These are phyloP conservation scores for Pongo pygmaeus DNA, from an alignment of 2,113 vertebrate species.

Conservation along the genomic window DNA sequence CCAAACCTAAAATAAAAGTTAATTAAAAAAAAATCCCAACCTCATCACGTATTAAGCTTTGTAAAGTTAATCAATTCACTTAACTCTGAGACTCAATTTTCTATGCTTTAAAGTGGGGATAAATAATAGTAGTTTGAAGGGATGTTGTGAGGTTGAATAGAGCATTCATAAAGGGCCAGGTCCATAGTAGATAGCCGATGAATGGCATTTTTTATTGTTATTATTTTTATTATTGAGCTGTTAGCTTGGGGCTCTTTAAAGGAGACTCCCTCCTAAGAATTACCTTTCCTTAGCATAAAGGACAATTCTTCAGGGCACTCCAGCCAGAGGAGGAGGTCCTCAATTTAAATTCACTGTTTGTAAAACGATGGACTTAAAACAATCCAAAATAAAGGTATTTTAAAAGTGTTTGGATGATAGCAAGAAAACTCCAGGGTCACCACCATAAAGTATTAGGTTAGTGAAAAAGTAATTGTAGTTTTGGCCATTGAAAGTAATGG, in stretches of 20 bases:
- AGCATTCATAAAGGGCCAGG: neutral
- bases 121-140: neutral
- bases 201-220: neutral
- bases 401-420: neutral
- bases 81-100: neutral
- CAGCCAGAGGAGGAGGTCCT: neutral
- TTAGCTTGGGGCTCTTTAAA: neutral
- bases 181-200: neutral
- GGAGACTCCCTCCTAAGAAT: neutral
- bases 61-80: neutral
- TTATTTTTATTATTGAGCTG: neutral
- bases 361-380: no score
- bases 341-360: neutral
- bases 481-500: no score
- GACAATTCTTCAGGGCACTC: neutral
- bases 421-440: neutral
- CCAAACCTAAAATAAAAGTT: no score
- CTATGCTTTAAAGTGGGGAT: neutral
- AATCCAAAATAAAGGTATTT: neutral
- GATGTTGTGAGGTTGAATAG: neutral
- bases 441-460: neutral
- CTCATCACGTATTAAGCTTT: no score
- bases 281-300: neutral
- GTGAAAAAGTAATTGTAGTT: no score
- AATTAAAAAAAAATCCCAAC: neutral